Conservation (phyloP, 2,888 invertebrate genomes). For the Drosophila algonquin region DNA sequence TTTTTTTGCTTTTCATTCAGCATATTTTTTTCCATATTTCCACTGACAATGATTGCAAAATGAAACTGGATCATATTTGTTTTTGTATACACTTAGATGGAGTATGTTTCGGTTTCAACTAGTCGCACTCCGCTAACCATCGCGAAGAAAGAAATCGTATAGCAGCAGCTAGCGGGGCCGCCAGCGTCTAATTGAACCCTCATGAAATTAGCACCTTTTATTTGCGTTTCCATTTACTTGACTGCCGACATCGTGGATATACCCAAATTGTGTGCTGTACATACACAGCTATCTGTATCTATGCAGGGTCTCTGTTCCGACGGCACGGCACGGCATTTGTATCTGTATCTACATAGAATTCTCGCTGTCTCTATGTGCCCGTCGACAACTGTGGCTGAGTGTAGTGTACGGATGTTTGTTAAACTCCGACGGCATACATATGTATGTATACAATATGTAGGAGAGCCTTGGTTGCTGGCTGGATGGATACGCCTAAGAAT, state of each 20-base stretch:
- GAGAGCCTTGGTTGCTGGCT: conserved; percentile 10
- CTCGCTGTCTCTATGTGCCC: conserved; percentile 10
- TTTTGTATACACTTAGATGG: background rate
- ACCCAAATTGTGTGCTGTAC: conserved; percentile 64
- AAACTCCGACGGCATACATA: conserved; percentile 13
- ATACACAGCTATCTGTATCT: conserved; percentile 36
- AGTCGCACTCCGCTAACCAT: conserved; percentile 11
- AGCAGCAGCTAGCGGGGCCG: conserved; percentile 21
- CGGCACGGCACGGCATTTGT: conserved; percentile 10
- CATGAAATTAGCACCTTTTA: conserved; percentile 82
- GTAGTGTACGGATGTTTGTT: conserved; percentile 32
- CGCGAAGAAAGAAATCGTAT: conserved; percentile 57
- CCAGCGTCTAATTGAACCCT: conserved; percentile 80
- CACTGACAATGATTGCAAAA: background rate
- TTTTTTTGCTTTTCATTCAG: conserved; percentile 43
- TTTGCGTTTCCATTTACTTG: conserved; percentile 79
- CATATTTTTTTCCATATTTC: background rate
- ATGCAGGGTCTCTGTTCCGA: conserved; percentile 10
- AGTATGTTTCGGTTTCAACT: conserved; percentile 19
- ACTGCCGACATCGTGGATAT: conserved; percentile 63
- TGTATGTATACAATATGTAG: background rate
- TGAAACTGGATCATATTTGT: background rate
- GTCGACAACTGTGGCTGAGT: conserved; percentile 4
- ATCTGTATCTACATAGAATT: conserved; percentile 14
- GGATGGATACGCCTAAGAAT: conserved; percentile 49